These are phyloP conservation scores for Psephotus haematonotus DNA, from an alignment of 2,113 vertebrate species.

Conservation along the genomic window DNA sequence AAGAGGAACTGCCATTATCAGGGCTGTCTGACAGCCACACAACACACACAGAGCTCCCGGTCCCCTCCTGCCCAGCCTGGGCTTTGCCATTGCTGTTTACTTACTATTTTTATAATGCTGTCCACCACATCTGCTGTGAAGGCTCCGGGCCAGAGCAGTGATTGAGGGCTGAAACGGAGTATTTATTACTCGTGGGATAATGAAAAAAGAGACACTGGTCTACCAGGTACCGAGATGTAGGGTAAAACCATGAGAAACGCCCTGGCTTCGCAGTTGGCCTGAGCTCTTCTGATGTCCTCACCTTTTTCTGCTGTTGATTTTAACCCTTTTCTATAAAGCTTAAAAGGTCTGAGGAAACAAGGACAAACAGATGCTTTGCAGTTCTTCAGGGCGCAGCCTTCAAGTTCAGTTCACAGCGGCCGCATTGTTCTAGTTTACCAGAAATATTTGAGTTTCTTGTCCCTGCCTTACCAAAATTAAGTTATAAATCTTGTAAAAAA, in stretches of 20 bases:
- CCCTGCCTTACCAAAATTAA: conserved; percentile 8
- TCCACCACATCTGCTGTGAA: neutral
- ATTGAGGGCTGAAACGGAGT: neutral
- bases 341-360: neutral
- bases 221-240: neutral
- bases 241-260: neutral
- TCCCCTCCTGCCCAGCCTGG: neutral
- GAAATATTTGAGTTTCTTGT: conserved; percentile 24
- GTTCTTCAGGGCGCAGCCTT: neutral
- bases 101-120: neutral
- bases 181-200: neutral
- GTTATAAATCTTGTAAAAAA: conserved; percentile 42
- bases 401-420: neutral
- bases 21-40: neutral
- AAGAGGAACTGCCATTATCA: rapidly evolving
- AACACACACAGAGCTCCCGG: rapidly evolving
- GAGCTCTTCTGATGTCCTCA: neutral
- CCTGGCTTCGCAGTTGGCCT: neutral
- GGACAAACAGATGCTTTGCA: neutral
- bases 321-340: neutral
- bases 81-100: neutral
- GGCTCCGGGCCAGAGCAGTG: neutral
- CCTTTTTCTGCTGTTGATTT: neutral
- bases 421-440: conserved; percentile 42
- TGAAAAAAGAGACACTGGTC: neutral